Evolutionary conservation across 2,113 vertebrate genomes (phyloP), one percentile per base, ranked within the genome.

Genomic region (Petroica traversi): DNA sequence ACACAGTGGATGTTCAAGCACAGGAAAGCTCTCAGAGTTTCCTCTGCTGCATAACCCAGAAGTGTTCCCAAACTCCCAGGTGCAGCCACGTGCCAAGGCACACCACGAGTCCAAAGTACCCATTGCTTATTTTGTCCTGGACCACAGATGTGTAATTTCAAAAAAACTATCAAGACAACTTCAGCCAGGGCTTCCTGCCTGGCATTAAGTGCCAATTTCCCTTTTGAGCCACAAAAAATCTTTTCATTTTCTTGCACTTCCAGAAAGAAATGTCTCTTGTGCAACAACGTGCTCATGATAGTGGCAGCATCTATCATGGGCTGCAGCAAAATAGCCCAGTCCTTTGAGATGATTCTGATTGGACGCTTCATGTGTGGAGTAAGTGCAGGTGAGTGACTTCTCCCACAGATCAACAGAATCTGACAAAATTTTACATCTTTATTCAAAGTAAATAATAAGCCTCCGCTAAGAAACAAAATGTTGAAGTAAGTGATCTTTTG

Each of bases 321-420:
- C 61, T 97, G 97, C 91, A 98, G 98, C 80, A 98, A 96, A 91
- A 91, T n/a, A 69, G 97, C 95, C 33, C 91, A 48, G 49, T 98
- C 98, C 62, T 98, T 98, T 78, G 98, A 98, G 95, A 98, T 99
- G 97, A 98, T 98, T 79, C 74, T 98, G 34, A 61, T 98, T 41
- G 98, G 97, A 69, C 96, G 98, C 41, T 97, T 98, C 88, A 95
- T 98, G 57, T 98, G 97, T 40, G 98, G 98, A 74, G 48, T 98
- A n/a, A 98, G 98, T 87, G 92, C 95, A 78, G 98, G 98, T 98
- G 84, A 80, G 88, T 55, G 77, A 82, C 45, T 85, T 68, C 48
- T 91, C 57, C 45, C 51, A 57, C 8, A 11, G n/a, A 9, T 36
- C 76, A 75, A 40, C 43, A 72, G 34, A 20, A 4, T 72, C 4